Evolutionary conservation across 2,113 vertebrate genomes (phyloP), one percentile per base, ranked within the genome.

Genomic region (Cryptotis parvus): DNA sequence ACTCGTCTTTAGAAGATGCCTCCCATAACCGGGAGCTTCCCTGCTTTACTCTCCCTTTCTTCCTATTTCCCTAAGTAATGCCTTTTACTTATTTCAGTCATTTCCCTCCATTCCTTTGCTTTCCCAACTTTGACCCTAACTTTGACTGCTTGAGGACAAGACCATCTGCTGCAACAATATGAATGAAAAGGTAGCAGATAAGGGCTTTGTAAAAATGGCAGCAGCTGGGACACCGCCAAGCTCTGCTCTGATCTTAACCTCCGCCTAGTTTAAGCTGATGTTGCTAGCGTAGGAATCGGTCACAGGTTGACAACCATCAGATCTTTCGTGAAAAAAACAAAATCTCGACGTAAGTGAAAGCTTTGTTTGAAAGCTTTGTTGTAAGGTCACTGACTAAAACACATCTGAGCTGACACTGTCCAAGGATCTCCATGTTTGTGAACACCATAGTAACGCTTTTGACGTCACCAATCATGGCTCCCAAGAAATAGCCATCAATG

Each of bases 281-380:
- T 11, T 58, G 58, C 43, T 74, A 55, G 27, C 15, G 15, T 69
- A 33, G 55, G 73, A 91, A 90, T 20, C 10, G 41, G 41, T 27
- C 52, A 63, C 63, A 37, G 31, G 26, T 63, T 90, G 52, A 52
- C 93, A 94, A 76, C 2, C 58, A 82, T 92, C 74, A 70, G 68
- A 70, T 89, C 82, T 90, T 93, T 80, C 66, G n/a, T 41, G 61
- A 81, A 78, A 94, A 63, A 49, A 82, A 75, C 94, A 70, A 87
- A 94, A 69, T 49, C 70, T 39, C 90, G 80, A 83, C 72, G 33
- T 74, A 39, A 9, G 31, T 79, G 52, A 94, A 94, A 84, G 66
- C 43, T 85, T 22, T 5, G 26, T 61, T 61, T 79, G 52, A 94
- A 94, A 84, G 66, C 43, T 85, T 22, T 5, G 26, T 61, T 61